Conservation (phyloP, 2,113 vertebrate genomes). For the Forbesichthys agassizii region DNA sequence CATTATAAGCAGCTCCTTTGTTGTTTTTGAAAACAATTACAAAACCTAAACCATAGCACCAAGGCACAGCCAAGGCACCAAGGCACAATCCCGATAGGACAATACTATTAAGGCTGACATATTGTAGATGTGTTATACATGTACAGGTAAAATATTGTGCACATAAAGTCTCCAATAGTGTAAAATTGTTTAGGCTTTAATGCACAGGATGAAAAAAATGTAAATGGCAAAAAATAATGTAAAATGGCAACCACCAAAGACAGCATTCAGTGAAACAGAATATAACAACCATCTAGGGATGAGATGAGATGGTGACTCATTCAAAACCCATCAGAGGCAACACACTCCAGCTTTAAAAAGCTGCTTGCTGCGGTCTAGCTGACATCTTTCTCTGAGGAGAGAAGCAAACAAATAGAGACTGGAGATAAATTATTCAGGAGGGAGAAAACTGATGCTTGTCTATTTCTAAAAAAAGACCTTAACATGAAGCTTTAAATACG, state of each 20-base stretch:
- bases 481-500: constrained; percentile 27
- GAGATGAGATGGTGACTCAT: constrained; percentile 42
- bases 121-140: no score
- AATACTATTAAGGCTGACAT: no score
- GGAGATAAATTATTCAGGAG: constrained; percentile 55
- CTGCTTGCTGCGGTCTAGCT: constrained; percentile 48
- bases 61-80: not conserved
- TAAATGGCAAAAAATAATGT: no score
- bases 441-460: constrained; percentile 33
- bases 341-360: constrained; percentile 52
- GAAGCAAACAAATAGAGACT: constrained; percentile 39
- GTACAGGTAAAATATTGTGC: not conserved
- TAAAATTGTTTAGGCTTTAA: not conserved
- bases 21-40: not conserved
- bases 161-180: not conserved
- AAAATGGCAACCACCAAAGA: not conserved
- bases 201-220: not conserved
- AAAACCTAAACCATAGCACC: not conserved
- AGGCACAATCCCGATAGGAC: no score
- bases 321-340: constrained; percentile 48
- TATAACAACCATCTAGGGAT: constrained; percentile 29
- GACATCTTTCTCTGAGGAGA: constrained; percentile 35
- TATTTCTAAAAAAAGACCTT: constrained; percentile 25
- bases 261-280: not conserved
- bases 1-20: no score